phyloP scores from a whole-genome alignment of 2,797 vertebrate species.

The Cichlasoma orientale region DNA sequence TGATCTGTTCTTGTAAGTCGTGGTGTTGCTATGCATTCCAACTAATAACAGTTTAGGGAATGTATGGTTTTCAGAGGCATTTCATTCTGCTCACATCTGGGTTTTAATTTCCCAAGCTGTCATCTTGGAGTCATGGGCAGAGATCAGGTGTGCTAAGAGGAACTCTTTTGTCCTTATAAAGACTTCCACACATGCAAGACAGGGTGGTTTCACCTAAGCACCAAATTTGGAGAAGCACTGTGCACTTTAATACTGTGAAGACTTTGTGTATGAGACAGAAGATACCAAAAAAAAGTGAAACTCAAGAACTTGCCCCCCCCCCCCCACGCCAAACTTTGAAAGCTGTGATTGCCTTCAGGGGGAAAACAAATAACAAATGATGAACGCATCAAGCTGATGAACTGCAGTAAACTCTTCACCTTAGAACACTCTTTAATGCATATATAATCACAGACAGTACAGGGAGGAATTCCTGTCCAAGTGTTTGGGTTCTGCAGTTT shows the following conservation, averaged over 20 bases:
- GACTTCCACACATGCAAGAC: constrained; percentile 5
- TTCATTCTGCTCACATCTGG: neutral
- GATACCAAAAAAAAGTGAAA: neutral
- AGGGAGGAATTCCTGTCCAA: neutral
- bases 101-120: neutral
- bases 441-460: neutral
- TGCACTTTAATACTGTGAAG: neutral
- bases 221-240: neutral
- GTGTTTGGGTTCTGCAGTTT: neutral
- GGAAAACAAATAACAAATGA: neutral
- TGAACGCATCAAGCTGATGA: neutral
- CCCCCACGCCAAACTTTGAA: neutral
- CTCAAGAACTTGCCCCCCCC: neutral
- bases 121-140: neutral
- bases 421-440: neutral
- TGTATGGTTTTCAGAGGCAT: neutral
- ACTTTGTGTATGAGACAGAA: neutral
- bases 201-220: neutral
- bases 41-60: neutral
- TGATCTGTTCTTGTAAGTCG: neutral
- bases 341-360: constrained; percentile 4
- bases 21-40: neutral
- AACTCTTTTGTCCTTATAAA: neutral
- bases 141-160: neutral
- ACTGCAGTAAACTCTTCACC: neutral